Evolutionary conservation across 2,113 vertebrate genomes (phyloP), one percentile per base, ranked within the genome.

Genomic region (Maccullochella peelii): DNA sequence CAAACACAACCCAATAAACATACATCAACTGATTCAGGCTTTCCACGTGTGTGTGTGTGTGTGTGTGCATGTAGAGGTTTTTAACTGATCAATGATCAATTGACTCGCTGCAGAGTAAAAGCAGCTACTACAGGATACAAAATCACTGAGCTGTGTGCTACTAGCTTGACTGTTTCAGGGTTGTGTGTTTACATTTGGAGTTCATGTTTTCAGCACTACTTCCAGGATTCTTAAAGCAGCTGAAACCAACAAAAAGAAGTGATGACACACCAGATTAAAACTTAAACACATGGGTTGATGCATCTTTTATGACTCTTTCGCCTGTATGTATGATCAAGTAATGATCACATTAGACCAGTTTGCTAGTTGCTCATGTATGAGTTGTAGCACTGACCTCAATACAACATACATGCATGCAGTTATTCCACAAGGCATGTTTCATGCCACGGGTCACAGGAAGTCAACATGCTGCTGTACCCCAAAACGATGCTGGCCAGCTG

Each of bases 11-110:
- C 5, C 30, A 33, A 38, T 58, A 50, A 83, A 61, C 25, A 68
- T 55, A 8, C 50, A 52, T 40, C 18, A 16, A 30, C 7, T 36
- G 18, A 55, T 62, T 72, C 65, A 52, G 66, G 12, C 38, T 68
- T 80, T 70, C 18, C 44, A 1, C 3, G 15, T 50, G 27, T 21
- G 18, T 47, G 25, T 33, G 69, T 69, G 47, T 25, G 38, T 42
- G 27, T 33, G 30, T 23, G 3, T 11, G 16, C 23, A 38, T 2
- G 1, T 30, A 30, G n/a, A 70, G 63, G 27, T 67, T 87, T 71
- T 70, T 36, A 84, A 86, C 59, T 54, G 61, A 91, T 88, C 88
- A 40, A 85, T 85, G 62, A 77, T 58, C 12, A 57, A 83, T 85
- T 4, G 20, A 79, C 54, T 65, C 3, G 3, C 36, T 62, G n/a